Evolutionary conservation across 2,888 invertebrate species (phyloP), one percentile per base, ranked within the genome.

Genomic region (Lucinisca nassula): DNA sequence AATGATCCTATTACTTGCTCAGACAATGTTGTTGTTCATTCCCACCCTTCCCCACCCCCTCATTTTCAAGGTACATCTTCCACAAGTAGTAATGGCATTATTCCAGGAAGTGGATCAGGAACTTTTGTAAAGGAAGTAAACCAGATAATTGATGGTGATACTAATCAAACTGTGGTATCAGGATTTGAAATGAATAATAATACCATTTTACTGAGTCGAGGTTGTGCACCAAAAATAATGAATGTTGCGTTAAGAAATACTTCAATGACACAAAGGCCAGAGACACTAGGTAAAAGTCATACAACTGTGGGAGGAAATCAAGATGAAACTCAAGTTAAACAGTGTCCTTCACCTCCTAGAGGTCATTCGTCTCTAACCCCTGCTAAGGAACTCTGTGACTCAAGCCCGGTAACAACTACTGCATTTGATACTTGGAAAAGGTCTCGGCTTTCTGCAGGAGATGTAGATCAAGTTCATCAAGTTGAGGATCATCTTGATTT

Each of bases 41-140:
- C 67, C 8, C 67, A 67, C 35, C 67, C 67, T 21, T 10, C 35
- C 67, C 67, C 67, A 32, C 35, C 67, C 17, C 30, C 73, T 17
- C 73, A 38, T 30, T 51, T 38, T 58, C 51, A 17, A 21, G 32
- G 32, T 21, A 67, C 21, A 12, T 24, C 37, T 45, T 30, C 35
- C 12, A 37, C 77, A 30, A 37, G 74, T 38, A 77, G 77, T 58
- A 85, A 85, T 58, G 85, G 80, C 4, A 77, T 77, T 27, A 45
- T 81, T 58, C 77, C 77, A 12, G 72, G 77, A 38, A 73, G 72
- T 79, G 83, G 35, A 10, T 49, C 67, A 32, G 45, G 51, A 4
- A 51, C 72, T 3, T 70, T 67, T 27, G 38, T 77, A 12, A 67
- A 67, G 17, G 67, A 67, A 35, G 10, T 27, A 27, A 2, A 24